Evolutionary conservation across 30 jellyfish, hydroid and myxozoan genomes (phyloP).

Genomic region (Rhopilema esculentum): DNA sequence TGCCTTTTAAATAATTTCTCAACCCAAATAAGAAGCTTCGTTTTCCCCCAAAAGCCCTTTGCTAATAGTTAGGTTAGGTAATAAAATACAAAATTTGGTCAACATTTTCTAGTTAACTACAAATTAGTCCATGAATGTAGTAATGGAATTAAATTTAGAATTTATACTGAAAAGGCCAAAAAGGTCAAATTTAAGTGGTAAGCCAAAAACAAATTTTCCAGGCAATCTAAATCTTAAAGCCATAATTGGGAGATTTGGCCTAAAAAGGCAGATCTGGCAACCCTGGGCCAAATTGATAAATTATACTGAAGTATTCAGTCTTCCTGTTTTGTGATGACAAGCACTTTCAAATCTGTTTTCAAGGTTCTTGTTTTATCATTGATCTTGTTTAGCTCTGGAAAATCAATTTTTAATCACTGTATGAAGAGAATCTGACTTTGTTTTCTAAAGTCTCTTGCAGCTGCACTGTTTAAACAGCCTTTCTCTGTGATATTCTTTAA

Average conservation of each 20-base stretch:
- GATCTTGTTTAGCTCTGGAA: too few species aligned
- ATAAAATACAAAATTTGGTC: not conserved
- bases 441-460: too few species aligned
- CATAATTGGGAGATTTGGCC: not conserved
- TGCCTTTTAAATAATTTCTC: not conserved
- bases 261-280: not conserved
- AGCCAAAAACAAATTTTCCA: not conserved
- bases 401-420: too few species aligned
- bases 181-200: not conserved
- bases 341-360: too few species aligned
- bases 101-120: not conserved
- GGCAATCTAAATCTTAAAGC: not conserved
- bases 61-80: not conserved
- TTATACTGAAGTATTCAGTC: too few species aligned
- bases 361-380: too few species aligned
- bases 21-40: not conserved
- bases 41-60: not conserved
- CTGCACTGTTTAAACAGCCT: too few species aligned
- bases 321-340: too few species aligned
- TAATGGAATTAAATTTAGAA: not conserved
- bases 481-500: too few species aligned
- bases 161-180: not conserved
- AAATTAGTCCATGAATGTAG: not conserved
- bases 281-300: too few species aligned
- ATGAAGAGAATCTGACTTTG: too few species aligned